Conservation (phyloP, 2,888 invertebrate species). For the Hyposoter didymator region DNA sequence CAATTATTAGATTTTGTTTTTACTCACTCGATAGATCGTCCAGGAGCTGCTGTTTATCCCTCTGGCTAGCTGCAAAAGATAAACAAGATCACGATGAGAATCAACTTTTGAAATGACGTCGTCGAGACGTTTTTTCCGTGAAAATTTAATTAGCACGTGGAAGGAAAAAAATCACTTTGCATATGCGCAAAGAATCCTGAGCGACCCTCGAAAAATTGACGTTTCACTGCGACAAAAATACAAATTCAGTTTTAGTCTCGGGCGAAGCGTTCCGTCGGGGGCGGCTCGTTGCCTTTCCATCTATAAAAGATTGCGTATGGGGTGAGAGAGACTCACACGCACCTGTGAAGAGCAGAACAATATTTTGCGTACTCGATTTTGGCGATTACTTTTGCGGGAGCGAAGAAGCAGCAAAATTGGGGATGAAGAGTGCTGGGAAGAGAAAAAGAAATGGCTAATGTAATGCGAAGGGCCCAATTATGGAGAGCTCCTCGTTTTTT, state of each 20-base stretch:
- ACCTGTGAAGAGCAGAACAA: constrained; percentile 30
- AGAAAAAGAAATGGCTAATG: constrained; percentile 49
- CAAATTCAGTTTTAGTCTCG: background rate
- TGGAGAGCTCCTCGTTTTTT: constrained; percentile 50
- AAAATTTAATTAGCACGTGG: background rate
- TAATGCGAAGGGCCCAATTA: constrained; percentile 66
- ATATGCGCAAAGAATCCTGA: background rate
- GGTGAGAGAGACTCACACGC: constrained; percentile 10
- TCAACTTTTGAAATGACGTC: background rate
- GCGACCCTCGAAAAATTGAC: background rate
- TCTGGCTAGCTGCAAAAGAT: background rate
- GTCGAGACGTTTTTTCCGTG: background rate
- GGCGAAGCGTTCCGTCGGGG: background rate
- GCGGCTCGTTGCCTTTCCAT: background rate
- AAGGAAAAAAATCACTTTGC: too few species aligned
- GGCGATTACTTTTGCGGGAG: constrained; percentile 4
- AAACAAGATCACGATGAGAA: background rate
- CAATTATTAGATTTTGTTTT: background rate
- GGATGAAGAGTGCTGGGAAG: constrained; percentile 21
- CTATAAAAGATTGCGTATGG: constrained; percentile 6
- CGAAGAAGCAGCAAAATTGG: background rate
- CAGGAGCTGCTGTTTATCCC: background rate
- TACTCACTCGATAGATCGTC: background rate
- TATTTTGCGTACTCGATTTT: constrained; percentile 59
- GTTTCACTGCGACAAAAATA: background rate